Base-by-base conservation (phyloP, 2,888 invertebrate genomes). In the Blastobasis lacticolella region DNA sequence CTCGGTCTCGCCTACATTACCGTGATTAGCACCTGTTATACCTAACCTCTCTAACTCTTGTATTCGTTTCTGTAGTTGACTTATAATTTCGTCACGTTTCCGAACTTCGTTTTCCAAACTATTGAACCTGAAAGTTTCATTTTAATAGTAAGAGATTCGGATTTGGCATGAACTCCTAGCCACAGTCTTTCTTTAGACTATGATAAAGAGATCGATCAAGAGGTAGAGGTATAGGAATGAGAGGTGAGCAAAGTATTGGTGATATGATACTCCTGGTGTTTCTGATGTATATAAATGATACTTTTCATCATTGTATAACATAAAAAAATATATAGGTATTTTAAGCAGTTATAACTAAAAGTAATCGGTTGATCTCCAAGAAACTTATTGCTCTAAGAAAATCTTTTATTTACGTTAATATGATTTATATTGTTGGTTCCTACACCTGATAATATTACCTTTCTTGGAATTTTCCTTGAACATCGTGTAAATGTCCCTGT, bases 101-200 rank as follows among this genome's bases (percentile, higher is more conserved):
- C 91, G 88, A n/a, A 96, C 92, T 80, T 96, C 96, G 56, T 92
- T 90, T 78, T 95, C 94, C 73, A 96, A 85, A 58, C 90, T 93
- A 54, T 92, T 91, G 71, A 95, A 94, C 53, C 94, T 89, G 58
- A 41, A 52, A 50, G 37, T 48, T 36, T 38, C 9, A 49, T 49
- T 45, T 23, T 1, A 23, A 23, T 23, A 23, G 23, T 23, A 23
- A 23, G 23, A 23, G 23, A 23, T 23, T 23, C 23, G 3, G 23
- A 23, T 23, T 1, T 23, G 23, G 23, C 1, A 23, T 23, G 23
- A 23, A 23, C 23, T 23, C 23, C 3, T 23, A 23, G 23, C 3
- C 23, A 23, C 23, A 23, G 23, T 23, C 1, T 23, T 23, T 23
- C 23, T 23, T 23, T 23, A 2, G 23, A 23, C 3, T 23, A 2